Percentiles rank a stretch among this genome's conserved stretches.
phyloP scores from a whole-genome alignment of 1,140 invertebrate species.

The Listronotus bonariensis region DNA sequence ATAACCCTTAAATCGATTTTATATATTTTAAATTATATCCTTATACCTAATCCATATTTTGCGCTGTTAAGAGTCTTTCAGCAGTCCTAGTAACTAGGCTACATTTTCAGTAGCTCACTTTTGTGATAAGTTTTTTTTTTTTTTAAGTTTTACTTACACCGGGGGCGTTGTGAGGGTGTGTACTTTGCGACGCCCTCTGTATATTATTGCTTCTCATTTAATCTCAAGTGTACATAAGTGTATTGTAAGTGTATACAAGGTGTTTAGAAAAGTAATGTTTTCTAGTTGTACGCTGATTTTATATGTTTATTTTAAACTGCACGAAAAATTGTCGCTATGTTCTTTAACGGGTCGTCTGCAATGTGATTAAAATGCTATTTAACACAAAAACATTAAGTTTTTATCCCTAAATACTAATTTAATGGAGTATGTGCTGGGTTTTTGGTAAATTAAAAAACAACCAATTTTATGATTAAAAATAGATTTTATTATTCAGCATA shows the following conservation, averaged over 20 bases:
- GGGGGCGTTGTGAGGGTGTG: not conserved
- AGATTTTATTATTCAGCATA: too few species aligned
- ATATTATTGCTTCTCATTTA: slow-evolving; percentile 6
- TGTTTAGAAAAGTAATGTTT: slow-evolving; percentile 10
- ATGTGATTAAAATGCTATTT: too few species aligned
- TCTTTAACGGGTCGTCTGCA: not conserved
- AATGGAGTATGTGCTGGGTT: too few species aligned
- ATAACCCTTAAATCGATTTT: too few species aligned
- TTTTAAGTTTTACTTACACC: slow-evolving; percentile 1
- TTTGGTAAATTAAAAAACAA: too few species aligned
- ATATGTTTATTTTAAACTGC: not conserved
- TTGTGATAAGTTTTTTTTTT: slow-evolving; percentile 13
- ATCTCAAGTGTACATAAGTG: slow-evolving; percentile 16
- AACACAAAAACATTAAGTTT: too few species aligned
- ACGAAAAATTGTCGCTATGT: not conserved
- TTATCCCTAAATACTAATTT: too few species aligned
- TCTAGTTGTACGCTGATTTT: slow-evolving; percentile 6
- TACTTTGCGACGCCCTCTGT: not conserved
- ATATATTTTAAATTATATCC: too few species aligned
- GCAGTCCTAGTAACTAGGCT: not conserved
- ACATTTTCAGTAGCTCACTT: not conserved
- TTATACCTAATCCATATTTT: too few species aligned
- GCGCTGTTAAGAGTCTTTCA: not conserved
- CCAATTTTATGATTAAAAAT: too few species aligned
- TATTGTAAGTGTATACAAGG: slow-evolving; percentile 19